Base-by-base conservation (phyloP, 2,888 invertebrate genomes). In the Drosophila nigritarsus region DNA sequence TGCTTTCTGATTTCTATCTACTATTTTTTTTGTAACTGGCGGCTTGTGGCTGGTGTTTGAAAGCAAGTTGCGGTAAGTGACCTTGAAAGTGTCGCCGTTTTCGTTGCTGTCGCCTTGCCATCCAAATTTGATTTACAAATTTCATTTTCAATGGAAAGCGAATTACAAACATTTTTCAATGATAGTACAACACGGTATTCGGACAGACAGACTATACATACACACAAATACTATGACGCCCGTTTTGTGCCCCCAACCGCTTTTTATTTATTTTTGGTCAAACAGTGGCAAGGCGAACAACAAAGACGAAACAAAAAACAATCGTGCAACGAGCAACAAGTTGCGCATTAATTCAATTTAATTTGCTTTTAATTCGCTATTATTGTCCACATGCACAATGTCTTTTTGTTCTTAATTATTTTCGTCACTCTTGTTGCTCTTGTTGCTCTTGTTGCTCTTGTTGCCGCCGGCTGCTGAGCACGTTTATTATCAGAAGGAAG, bases 361-460 rank as follows among this genome's bases (percentile, higher is more conserved):
- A 89, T 77, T 75, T 65, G 49, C 67, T 65, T 79, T 81, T 68
- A 87, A 89, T 83, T 86, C 86, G 75, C 85, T 80, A 85, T 85
- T 82, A 87, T 87, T 83, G 72, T 65, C 71, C 73, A 75, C 77
- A 73, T 65, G 60, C 66, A 67, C 73, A 82, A 82, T 20, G 51
- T 36, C 40, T 67, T 71, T 30, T 64, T 53, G 34, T 51, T 51
- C 32, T 55, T 9, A 34, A 34, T 40, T 32, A 4, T 55, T 20
- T 40, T 40, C 27, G 8, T 51, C 55, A 18, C 18, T 42, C 24
- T 27, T n/a, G 18, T 27, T 29, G 18, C 29, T 60, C 30, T 55
- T 60, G 8, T 53, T 45, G 60, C 55, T 42, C 24, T 27, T n/a
- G 18, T 27, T 29, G 18, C 29, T 60, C 30, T 55, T 60, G 8